phyloP scores from a whole-genome alignment of 1,140 invertebrate genomes.

The Pseudomyrmex pallidus region DNA sequence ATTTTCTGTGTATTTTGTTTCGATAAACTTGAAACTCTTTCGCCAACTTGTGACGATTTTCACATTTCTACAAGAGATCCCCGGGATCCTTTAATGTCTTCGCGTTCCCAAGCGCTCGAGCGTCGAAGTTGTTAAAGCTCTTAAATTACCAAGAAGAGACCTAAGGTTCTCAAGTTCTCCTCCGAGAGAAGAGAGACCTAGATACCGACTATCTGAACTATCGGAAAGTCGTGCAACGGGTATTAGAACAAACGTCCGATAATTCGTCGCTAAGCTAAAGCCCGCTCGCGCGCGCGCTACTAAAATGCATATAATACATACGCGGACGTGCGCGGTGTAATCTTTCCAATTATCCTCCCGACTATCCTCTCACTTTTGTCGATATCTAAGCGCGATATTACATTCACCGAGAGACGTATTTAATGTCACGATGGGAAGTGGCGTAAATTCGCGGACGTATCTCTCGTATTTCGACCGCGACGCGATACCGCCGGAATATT shows the following conservation, averaged over 20 bases:
- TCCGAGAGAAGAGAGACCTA: constrained; percentile 1
- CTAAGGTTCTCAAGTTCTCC: constrained; percentile 20
- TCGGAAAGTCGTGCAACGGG: constrained; percentile 23
- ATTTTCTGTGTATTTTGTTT: too few species aligned
- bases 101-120: not conserved
- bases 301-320: constrained; percentile 57
- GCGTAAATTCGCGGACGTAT: constrained; percentile 31
- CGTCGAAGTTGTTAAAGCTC: not conserved
- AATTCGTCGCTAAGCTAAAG: constrained; percentile 41
- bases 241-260: constrained; percentile 45
- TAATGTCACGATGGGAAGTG: constrained; percentile 9
- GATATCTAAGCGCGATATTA: constrained; percentile 45
- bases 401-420: not conserved
- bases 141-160: constrained; percentile 25
- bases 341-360: constrained; percentile 71
- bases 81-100: not conserved
- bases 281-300: constrained; percentile 16
- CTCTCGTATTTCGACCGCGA: constrained; percentile 33
- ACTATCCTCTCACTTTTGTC: constrained; percentile 45
- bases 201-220: constrained; percentile 27
- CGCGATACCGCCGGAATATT: constrained; percentile 51
- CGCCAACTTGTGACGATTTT: not conserved
- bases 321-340: constrained; percentile 46
- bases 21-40: too few species aligned
- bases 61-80: not conserved